Base-by-base conservation (phyloP, 2,888 invertebrate genomes). In the Dryobotodes eremita region DNA sequence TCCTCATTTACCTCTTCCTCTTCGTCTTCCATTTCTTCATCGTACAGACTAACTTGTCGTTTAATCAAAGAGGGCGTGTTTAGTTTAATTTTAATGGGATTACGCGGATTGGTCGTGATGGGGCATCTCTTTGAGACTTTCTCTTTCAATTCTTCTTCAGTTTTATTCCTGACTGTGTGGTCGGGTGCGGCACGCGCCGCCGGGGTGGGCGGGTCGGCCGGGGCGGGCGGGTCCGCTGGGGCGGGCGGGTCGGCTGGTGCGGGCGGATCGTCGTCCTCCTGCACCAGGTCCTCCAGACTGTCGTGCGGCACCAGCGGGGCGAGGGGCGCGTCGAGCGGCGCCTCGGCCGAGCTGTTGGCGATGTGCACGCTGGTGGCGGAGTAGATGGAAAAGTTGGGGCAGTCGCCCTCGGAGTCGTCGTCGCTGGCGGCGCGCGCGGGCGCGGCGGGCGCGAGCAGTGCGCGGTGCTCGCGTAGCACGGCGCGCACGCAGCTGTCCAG, bases 361-460 rank as follows among this genome's bases (percentile, higher is more conserved):
- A 98, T 97, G 87, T 98, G 98, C 91, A 98, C 98, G 81, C 98
- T 98, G 89, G 98, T 98, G 15, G 98, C 98, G 0, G 98, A 98
- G 94, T 98, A 98, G 86, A 98, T 98, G 20, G 98, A 98, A 93
- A 98, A 98, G 94, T 98, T 98, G 8, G 98, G 98, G 93, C 98
- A 98, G 89, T 98, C 98, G 1, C 98, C 98, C 75, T 97, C 97
- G 31, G 97, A 97, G 71, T 95, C 95, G 23, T 95, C 95, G 81
- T 96, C 95, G 80, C 97, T 97, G 68, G 94, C 92, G 71, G 92
- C 93, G 79, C 93, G 92, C 65, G 75, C 82, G 6, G 83, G 75
- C 80, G 11, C 82, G 80, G 73, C 64, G 20, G 81, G 80, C 7
- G 92, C 89, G 59, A 82, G 88, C 88, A 94, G 88, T 31, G 90